Evolutionary conservation across 2,113 vertebrate genomes (phyloP).

Genomic region (Stomatorhinus ivindoensis): DNA sequence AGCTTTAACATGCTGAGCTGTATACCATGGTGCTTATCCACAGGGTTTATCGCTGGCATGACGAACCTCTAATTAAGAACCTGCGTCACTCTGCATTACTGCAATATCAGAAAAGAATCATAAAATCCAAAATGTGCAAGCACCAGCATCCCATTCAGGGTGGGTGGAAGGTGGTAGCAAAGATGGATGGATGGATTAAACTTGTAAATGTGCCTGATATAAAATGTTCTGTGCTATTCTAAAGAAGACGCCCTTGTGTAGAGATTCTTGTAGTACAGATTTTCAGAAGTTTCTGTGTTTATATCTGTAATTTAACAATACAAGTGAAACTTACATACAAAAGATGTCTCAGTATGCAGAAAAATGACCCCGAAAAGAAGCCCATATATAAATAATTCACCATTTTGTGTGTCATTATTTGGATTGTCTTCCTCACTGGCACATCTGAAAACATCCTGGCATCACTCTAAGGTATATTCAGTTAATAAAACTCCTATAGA

Average conservation of each 20-base stretch:
- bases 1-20: neutral
- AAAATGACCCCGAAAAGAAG: neutral
- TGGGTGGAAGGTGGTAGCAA: neutral
- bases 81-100: neutral
- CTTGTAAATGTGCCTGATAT: neutral
- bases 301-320: neutral
- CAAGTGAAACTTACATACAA: neutral
- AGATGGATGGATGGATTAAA: neutral
- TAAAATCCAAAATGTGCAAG: neutral
- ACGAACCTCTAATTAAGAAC: neutral
- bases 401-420: neutral
- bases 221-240: neutral
- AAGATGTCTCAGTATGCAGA: neutral
- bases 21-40: neutral
- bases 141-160: neutral
- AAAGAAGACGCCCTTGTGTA: neutral
- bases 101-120: neutral
- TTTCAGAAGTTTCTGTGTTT: neutral
- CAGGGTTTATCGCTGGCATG: neutral
- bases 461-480: neutral
- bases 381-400: neutral
- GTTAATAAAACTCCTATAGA: neutral
- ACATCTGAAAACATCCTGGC: neutral
- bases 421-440: neutral
- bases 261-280: neutral